Percentiles rank a stretch among this genome's conserved stretches.
Conservation (phyloP, 2,797 vertebrate species). For the Cuculus canorus region DNA sequence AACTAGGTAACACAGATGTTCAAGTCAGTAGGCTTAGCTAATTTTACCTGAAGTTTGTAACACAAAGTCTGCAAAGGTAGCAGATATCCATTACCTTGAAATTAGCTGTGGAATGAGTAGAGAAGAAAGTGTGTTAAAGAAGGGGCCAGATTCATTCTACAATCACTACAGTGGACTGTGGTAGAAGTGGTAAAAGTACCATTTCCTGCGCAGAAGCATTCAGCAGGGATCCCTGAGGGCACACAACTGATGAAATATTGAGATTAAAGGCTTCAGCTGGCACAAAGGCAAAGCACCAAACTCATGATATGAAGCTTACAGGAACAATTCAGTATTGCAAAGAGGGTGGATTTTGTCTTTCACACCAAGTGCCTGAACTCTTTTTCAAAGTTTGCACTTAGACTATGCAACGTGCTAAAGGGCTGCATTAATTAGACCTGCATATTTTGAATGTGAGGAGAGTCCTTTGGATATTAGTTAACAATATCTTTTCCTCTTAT, state of each 20-base stretch:
- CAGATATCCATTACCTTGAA: not conserved
- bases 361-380: not conserved
- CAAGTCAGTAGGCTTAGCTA: not conserved
- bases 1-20: not conserved
- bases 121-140: not conserved
- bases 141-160: not conserved
- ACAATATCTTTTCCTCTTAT: not conserved
- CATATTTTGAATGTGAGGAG: not conserved
- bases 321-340: not conserved
- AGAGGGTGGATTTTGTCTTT: not conserved
- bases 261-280: not conserved
- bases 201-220: not conserved
- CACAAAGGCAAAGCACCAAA: not conserved
- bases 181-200: not conserved
- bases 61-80: not conserved
- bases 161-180: not conserved
- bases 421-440: not conserved
- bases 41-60: not conserved
- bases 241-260: not conserved
- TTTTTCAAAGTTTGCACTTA: not conserved
- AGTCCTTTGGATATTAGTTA: not conserved
- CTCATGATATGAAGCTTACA: not conserved
- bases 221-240: not conserved
- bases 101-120: not conserved
- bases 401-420: not conserved